Evolutionary conservation across 2,888 invertebrate species (phyloP), one percentile per base, ranked within the genome.

Genomic region (Schrankia costaestrigalis): DNA sequence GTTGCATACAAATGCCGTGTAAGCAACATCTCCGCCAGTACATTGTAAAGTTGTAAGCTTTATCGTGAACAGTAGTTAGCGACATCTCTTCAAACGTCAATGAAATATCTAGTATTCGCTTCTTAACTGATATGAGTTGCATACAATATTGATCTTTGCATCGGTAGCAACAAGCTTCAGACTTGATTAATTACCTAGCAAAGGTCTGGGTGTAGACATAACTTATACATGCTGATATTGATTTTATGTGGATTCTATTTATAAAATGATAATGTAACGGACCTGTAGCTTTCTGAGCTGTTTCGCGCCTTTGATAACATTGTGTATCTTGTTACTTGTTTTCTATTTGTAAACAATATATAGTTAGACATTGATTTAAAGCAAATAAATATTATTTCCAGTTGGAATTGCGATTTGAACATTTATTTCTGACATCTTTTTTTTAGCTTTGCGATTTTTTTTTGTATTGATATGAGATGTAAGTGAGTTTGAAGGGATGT

Each of bases 51-150:
- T 42, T 36, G 27, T 22, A 40, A 35, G 49, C 49, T 46, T 3
- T 46, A 40, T 41, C 35, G 44, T 32, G 35, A 34, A 31, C 11
- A 23, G 26, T 34, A 40, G 40, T 50, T 47, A 49, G 56, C 53
- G 56, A 56, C 56, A 56, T 56, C 56, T 56, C 56, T 56, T 52
- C 45, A 49, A 56, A 52, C 43, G 33, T 29, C 42, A 36, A 40
- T 46, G 56, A 49, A 56, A 45, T 52, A 49, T 40, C 38, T 29
- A 35, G 40, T 21, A 33, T 28, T 42, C 36, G 22, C 24, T 19
- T 27, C 21, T 14, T 25, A 30, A 18, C 36, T 28, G 37, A 36
- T 17, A 23, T 10, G 12, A 19, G 27, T 12, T 41, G 46, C 43
- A 50, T 31, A 29, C 39, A 6, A 39, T 25, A 39, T 23, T 52